A percentile compares a stretch with the other conserved stretches of the same genome.
phyloP scores from a whole-genome alignment of 2,113 vertebrate species.

The Campylomormyrus numenius region DNA sequence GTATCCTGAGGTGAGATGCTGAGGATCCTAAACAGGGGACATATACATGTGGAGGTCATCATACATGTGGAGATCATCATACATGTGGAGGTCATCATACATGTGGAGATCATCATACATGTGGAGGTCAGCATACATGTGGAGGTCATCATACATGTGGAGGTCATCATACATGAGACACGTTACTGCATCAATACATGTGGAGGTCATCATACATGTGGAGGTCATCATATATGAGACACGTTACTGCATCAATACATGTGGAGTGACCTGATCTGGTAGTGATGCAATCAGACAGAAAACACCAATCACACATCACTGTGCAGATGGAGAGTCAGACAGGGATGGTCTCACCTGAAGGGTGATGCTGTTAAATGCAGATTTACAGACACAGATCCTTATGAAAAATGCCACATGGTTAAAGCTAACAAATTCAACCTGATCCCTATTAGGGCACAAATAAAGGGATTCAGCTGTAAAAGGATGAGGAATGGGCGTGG shows the following conservation, averaged over 20 bases:
- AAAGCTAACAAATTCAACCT: conserved; percentile 28
- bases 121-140: conserved; percentile 31
- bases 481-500: not conserved
- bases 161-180: not conserved
- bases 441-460: conserved; percentile 36
- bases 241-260: conserved; percentile 14
- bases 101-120: not conserved
- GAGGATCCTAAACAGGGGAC: conserved; percentile 70
- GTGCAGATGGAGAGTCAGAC: conserved; percentile 10
- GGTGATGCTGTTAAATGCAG: conserved; percentile 23
- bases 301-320: conserved; percentile 32
- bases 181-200: conserved; percentile 16
- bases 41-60: conserved; percentile 22
- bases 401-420: conserved; percentile 34
- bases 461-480: conserved; percentile 23
- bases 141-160: conserved; percentile 29
- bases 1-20: conserved; percentile 86
- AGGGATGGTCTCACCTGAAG: conserved; percentile 16
- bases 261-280: conserved; percentile 51
- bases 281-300: conserved; percentile 43
- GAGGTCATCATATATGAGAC: not conserved
- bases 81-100: not conserved
- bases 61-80: conserved; percentile 24
- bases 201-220: conserved; percentile 30
- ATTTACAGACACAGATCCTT: conserved; percentile 36